Evolutionary conservation across 92 coral and sea anemone genomes (phyloP).

Genomic region (Pocillopora meandrina): DNA sequence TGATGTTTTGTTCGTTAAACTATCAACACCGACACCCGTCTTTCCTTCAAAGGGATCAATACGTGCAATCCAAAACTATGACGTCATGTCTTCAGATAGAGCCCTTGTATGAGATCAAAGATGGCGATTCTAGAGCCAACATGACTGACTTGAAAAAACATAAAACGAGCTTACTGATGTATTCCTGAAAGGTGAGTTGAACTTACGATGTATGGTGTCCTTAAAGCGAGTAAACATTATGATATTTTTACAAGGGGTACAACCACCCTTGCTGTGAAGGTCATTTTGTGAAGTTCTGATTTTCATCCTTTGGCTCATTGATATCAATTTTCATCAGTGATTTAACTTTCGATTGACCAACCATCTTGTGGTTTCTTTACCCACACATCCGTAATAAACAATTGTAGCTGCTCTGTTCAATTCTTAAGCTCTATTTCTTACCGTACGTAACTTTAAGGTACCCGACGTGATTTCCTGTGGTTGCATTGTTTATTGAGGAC

Average conservation of each 20-base stretch:
- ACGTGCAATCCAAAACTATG: conserved; percentile 46
- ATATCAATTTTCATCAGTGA: not conserved
- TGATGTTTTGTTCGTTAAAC: conserved; percentile 20
- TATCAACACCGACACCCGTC: conserved; percentile 36
- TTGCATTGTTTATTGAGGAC: conserved; percentile 11
- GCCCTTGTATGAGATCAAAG: conserved; percentile 31
- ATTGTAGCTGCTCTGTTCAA: not conserved
- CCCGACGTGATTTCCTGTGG: conserved; percentile 45
- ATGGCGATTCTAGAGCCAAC: conserved; percentile 43
- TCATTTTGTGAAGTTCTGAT: not conserved
- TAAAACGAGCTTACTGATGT: not conserved
- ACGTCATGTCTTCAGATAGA: conserved; percentile 30
- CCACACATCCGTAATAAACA: not conserved
- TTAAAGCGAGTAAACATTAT: not conserved
- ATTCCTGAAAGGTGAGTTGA: conserved; percentile 28
- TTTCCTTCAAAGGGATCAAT: not conserved
- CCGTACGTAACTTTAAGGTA: not conserved
- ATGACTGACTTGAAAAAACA: conserved; percentile 11
- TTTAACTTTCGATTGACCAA: not conserved
- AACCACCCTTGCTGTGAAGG: conserved; percentile 20
- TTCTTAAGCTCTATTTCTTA: not conserved
- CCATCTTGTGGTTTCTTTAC: not conserved
- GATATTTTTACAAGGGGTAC: not conserved
- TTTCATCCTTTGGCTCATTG: not conserved
- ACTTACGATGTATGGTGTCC: not conserved